Evolutionary conservation across 2,888 invertebrate genomes (phyloP).

Genomic region (Neoscelio sp.): DNA sequence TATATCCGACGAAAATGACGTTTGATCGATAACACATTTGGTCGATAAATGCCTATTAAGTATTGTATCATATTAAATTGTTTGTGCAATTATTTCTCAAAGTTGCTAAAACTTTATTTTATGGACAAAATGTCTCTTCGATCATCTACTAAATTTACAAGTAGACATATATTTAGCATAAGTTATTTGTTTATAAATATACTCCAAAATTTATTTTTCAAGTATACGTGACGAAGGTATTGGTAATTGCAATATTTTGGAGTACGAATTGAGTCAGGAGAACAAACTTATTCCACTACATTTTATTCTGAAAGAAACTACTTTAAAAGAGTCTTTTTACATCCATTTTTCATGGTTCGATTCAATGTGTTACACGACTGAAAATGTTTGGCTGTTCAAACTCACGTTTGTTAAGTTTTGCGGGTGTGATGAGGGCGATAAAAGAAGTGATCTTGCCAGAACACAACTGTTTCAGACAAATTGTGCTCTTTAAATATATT

Average conservation of each 20-base stretch:
- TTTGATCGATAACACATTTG: constrained; percentile 11
- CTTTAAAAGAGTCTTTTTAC: background rate
- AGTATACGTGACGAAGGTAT: background rate
- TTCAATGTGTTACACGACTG: too few species aligned
- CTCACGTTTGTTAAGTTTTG: too few species aligned
- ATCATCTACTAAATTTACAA: constrained; percentile 3
- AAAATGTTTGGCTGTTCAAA: too few species aligned
- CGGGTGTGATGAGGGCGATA: too few species aligned
- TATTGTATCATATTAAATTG: too few species aligned
- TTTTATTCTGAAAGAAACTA: background rate
- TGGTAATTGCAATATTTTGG: background rate
- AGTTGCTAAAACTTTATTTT: too few species aligned
- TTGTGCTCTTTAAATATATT: too few species aligned
- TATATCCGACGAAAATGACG: constrained; percentile 6
- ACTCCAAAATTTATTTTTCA: background rate
- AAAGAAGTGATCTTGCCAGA: too few species aligned
- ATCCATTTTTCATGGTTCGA: too few species aligned
- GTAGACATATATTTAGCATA: constrained; percentile 5
- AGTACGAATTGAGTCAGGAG: background rate
- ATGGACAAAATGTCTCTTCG: constrained; percentile 7
- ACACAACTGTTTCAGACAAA: too few species aligned
- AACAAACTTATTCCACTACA: too few species aligned
- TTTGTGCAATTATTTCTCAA: too few species aligned
- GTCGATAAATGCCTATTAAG: constrained; percentile 14
- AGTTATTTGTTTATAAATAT: background rate